These are phyloP conservation scores for Bombus affinis DNA, from an alignment of 1,140 invertebrate species.

Conservation along the genomic window DNA sequence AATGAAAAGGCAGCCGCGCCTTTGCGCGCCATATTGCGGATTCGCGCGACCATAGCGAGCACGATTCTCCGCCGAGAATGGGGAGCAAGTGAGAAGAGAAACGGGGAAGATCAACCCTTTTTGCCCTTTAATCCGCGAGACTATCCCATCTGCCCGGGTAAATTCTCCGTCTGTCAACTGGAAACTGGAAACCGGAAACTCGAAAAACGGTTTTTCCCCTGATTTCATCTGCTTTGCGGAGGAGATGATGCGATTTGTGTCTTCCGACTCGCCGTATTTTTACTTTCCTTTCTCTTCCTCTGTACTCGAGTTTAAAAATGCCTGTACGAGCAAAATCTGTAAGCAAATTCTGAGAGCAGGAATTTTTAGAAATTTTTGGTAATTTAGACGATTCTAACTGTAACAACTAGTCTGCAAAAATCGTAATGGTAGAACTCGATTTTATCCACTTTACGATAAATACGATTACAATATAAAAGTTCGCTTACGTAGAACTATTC, in stretches of 20 bases:
- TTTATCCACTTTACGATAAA: no score
- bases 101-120: slow-evolving; percentile 11
- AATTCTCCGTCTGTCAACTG: neutral
- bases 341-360: no score
- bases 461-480: no score
- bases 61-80: neutral
- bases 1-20: neutral
- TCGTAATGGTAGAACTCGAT: no score
- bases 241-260: neutral
- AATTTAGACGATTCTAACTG: no score
- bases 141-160: slow-evolving; percentile 22
- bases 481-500: accelerated
- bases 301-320: no score
- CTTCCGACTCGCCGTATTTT: neutral
- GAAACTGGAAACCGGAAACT: neutral
- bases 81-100: neutral
- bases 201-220: no score
- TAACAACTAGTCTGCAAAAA: no score
- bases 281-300: no score
- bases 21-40: slow-evolving; percentile 29
- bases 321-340: no score
- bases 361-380: no score
- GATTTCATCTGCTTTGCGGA: neutral
- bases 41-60: slow-evolving; percentile 6
- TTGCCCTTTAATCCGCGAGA: slow-evolving; percentile 40